These are phyloP conservation scores for Mormyrops boulengeri DNA, from an alignment of 2,797 vertebrate genomes.

Conservation along the genomic window DNA sequence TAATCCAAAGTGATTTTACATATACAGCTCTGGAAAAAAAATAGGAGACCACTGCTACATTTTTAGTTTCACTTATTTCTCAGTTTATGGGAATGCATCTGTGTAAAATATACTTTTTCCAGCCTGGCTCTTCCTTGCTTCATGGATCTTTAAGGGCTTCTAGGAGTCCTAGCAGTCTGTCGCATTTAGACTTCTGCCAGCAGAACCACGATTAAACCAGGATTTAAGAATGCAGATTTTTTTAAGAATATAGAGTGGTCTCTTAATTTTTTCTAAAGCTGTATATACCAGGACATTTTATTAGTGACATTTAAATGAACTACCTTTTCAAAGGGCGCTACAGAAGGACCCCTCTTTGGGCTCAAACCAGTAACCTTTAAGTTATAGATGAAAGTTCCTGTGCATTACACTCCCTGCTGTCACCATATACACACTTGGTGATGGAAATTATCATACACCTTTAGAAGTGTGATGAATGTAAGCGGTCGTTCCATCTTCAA, in stretches of 20 bases:
- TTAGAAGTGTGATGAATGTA: conserved; percentile 92
- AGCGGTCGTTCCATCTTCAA: conserved; percentile 95
- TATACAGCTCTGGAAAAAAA: neutral
- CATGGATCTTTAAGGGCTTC: too few relatives aligned
- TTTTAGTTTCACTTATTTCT: too few relatives aligned
- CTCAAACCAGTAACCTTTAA: neutral
- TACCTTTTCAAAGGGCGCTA: neutral
- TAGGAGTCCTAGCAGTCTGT: too few relatives aligned
- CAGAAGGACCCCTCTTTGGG: neutral
- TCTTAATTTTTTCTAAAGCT: neutral
- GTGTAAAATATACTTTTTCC: too few relatives aligned
- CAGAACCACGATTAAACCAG: too few relatives aligned
- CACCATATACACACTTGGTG: neutral
- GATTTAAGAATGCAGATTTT: too few relatives aligned
- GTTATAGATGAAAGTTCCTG: neutral
- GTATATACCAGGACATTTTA: neutral
- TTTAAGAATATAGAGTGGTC: too few relatives aligned
- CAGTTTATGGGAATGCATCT: too few relatives aligned
- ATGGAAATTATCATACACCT: conserved; percentile 59
- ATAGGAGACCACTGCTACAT: too few relatives aligned
- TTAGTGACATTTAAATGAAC: neutral
- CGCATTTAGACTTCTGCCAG: too few relatives aligned
- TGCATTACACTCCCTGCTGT: neutral
- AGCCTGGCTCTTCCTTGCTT: too few relatives aligned
- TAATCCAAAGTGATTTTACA: neutral